Conservation (phyloP, 2,888 invertebrate genomes). For the Ophion slaviceki region DNA sequence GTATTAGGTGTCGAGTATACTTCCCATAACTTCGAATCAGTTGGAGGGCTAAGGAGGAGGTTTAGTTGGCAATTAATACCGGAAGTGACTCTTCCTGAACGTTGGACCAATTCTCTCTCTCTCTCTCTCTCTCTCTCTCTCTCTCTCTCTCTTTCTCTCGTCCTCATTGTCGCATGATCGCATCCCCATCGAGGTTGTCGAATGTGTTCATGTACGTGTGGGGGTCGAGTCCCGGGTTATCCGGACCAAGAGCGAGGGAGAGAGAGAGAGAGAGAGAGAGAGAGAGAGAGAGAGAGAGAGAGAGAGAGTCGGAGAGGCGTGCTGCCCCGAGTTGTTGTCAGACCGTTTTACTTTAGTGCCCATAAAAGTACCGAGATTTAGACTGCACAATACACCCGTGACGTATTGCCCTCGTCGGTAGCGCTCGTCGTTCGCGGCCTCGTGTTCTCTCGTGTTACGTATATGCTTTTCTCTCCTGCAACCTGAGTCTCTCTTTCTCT, state of each 20-base stretch:
- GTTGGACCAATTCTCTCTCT: conserved; percentile 31
- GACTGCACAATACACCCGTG: conserved; percentile 81
- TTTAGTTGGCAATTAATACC: conserved; percentile 61
- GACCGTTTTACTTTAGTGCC: conserved; percentile 83
- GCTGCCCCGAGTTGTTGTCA: conserved; percentile 79
- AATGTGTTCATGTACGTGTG: conserved; percentile 50
- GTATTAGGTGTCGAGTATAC: conserved; percentile 44
- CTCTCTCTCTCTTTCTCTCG: conserved; percentile 14
- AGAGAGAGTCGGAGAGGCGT: conserved; percentile 58
- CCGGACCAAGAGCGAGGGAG: conserved; percentile 53
- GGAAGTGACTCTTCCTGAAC: conserved; percentile 40
- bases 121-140: conserved; percentile 25
- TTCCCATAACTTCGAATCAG: conserved; percentile 43
- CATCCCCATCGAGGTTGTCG: conserved; percentile 33
- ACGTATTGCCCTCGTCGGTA: conserved; percentile 77
- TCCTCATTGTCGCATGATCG: conserved; percentile 33
- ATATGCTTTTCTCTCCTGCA: conserved; percentile 21
- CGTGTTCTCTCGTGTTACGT: conserved; percentile 47
- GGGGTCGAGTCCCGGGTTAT: conserved; percentile 66
- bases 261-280: conserved; percentile 21
- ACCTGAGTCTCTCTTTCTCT: conserved; percentile 33
- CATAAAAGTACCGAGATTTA: conserved; percentile 83
- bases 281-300: conserved; percentile 34
- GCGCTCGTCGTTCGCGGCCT: conserved; percentile 50
- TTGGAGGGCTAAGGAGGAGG: conserved; percentile 15